A percentile compares a stretch with the other conserved stretches of the same genome.
Evolutionary conservation across 1,140 invertebrate genomes (phyloP).

Genomic region (Cataglyphis hispanica): DNA sequence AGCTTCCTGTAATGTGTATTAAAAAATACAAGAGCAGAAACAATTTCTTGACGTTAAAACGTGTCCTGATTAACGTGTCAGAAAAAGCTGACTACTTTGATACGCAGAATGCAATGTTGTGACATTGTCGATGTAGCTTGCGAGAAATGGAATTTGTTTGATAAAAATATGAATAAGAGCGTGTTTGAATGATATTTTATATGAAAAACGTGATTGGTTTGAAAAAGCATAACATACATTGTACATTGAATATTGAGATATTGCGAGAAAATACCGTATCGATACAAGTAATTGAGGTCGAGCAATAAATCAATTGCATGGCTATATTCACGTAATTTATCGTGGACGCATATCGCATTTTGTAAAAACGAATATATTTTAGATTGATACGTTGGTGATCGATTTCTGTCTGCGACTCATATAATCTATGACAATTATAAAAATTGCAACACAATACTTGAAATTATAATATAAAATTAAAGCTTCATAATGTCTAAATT

Average conservation of each 20-base stretch:
- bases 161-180: conserved; percentile 36
- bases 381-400: not conserved
- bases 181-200: conserved; percentile 27
- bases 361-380: conserved; percentile 32
- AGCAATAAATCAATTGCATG: conserved; percentile 38
- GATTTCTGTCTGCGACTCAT: not conserved
- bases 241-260: conserved; percentile 36
- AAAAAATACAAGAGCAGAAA: not conserved
- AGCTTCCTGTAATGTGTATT: not conserved
- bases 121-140: not conserved
- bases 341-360: conserved; percentile 4
- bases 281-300: conserved; percentile 41
- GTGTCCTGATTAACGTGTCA: not conserved
- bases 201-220: conserved; percentile 26
- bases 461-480: not conserved
- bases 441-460: not conserved
- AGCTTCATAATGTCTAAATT: not conserved
- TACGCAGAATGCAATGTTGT: not conserved
- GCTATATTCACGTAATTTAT: conserved; percentile 44
- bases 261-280: conserved; percentile 38
- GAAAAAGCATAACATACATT: conserved; percentile 12
- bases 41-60: conserved; percentile 27
- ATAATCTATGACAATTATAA: not conserved
- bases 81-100: not conserved
- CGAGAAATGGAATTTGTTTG: conserved; percentile 17